These are phyloP conservation scores for Burhinus oedicnemus DNA, from an alignment of 2,113 vertebrate genomes.

Conservation along the genomic window DNA sequence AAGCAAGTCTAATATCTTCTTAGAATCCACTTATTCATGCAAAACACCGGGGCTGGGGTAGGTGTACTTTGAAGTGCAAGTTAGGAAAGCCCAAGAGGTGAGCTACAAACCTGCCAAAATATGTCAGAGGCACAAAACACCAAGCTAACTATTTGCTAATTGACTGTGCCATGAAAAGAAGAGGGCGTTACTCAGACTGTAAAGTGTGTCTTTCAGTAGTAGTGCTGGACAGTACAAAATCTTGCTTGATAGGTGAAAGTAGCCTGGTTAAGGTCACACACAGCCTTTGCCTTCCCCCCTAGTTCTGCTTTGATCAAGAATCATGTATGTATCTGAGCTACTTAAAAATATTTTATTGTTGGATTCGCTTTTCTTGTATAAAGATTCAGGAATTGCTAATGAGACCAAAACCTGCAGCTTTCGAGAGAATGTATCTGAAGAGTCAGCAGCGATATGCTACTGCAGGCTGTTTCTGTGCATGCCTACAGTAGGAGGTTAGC, in stretches of 20 bases:
- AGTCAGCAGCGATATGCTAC: slow-evolving; percentile 7
- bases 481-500: not conserved
- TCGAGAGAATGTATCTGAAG: slow-evolving; percentile 54
- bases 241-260: not conserved
- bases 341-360: slow-evolving; percentile 8
- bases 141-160: not conserved
- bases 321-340: not conserved
- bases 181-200: not conserved
- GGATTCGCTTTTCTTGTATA: not conserved
- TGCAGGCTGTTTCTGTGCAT: slow-evolving; percentile 18
- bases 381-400: slow-evolving; percentile 50
- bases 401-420: slow-evolving; percentile 57
- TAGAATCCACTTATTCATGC: not conserved
- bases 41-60: not conserved
- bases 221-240: not conserved
- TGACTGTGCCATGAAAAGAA: not conserved
- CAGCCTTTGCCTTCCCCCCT: not conserved
- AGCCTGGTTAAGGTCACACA: not conserved
- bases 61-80: not conserved
- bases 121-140: not conserved
- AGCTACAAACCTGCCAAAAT: not conserved
- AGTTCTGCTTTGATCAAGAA: not conserved
- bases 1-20: not conserved
- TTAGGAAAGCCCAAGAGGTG: not conserved
- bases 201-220: not conserved